phyloP scores from a whole-genome alignment of 2,113 vertebrate genomes.

The Tringa solitaria region DNA sequence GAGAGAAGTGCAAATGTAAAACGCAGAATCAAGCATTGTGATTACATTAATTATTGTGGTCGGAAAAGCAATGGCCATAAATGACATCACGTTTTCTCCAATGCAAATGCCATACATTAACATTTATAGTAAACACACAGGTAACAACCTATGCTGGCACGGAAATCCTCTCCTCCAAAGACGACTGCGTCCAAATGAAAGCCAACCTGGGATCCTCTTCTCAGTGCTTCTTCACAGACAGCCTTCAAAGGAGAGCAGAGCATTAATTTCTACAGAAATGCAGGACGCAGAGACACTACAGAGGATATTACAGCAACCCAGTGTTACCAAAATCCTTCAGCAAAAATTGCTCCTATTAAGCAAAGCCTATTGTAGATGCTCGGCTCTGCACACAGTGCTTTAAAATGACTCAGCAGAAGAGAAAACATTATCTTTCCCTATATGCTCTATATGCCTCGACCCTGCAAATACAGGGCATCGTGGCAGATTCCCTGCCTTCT shows the following conservation, averaged over 20 bases:
- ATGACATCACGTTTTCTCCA: neutral
- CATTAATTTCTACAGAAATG: neutral
- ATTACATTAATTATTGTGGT: neutral
- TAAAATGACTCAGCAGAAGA: conserved; percentile 17
- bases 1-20: neutral
- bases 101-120: neutral
- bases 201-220: conserved; percentile 76
- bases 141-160: conserved; percentile 93
- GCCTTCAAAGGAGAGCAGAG: conserved; percentile 76
- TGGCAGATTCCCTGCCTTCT: neutral
- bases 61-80: neutral
- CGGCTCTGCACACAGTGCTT: neutral
- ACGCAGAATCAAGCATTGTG: neutral
- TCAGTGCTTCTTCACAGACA: conserved; percentile 86
- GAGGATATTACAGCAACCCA: neutral
- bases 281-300: neutral
- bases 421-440: neutral
- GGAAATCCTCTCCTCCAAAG: conserved; percentile 98
- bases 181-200: conserved; percentile 91
- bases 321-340: neutral
- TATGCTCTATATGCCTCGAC: neutral
- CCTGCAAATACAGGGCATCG: neutral
- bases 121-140: neutral
- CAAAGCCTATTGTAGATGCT: neutral
- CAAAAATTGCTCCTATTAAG: neutral